These are phyloP conservation scores for Macrobrachium rosenbergii DNA, from an alignment of 1,140 invertebrate genomes.

Conservation along the genomic window DNA sequence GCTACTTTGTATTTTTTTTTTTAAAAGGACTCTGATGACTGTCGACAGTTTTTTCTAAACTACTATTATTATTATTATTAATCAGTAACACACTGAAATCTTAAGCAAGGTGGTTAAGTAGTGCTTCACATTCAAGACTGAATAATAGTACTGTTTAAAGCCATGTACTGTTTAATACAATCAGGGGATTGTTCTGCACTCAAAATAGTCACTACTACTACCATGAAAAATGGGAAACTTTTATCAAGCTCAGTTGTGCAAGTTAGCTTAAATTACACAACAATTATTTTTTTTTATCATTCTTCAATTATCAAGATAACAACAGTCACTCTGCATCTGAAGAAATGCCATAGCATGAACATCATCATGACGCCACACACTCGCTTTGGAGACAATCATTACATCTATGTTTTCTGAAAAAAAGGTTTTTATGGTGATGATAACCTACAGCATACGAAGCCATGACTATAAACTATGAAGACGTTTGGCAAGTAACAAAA, in stretches of 20 bases:
- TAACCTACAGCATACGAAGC: slow-evolving; percentile 34
- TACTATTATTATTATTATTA: slow-evolving; percentile 30
- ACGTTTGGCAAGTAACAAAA: slow-evolving; percentile 56
- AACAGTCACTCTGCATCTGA: slow-evolving; percentile 16
- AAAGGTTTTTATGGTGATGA: too few relatives aligned
- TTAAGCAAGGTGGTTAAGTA: slow-evolving; percentile 61
- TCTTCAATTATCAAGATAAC: slow-evolving; percentile 1
- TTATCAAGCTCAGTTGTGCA: slow-evolving; percentile 44
- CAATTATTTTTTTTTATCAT: slow-evolving; percentile 19
- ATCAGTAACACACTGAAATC: slow-evolving; percentile 52
- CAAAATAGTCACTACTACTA: slow-evolving; percentile 33
- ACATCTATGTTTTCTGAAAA: slow-evolving; percentile 10
- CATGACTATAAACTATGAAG: slow-evolving; percentile 53
- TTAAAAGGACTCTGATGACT: not conserved
- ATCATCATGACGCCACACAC: slow-evolving; percentile 3
- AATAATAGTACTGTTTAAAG: slow-evolving; percentile 21
- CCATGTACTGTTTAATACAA: not conserved
- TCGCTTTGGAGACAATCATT: slow-evolving; percentile 40
- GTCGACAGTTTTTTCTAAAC: not conserved
- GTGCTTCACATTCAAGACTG: slow-evolving; percentile 55
- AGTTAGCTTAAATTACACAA: slow-evolving; percentile 39
- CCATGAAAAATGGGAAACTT: slow-evolving; percentile 31
- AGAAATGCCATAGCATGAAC: not conserved
- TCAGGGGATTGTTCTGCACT: slow-evolving; percentile 28
- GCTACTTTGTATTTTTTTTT: slow-evolving; percentile 5